A percentile compares a stretch with the other conserved stretches of the same genome.
phyloP scores from a whole-genome alignment of 2,797 vertebrate genomes.

The Decapterus maruadsi region DNA sequence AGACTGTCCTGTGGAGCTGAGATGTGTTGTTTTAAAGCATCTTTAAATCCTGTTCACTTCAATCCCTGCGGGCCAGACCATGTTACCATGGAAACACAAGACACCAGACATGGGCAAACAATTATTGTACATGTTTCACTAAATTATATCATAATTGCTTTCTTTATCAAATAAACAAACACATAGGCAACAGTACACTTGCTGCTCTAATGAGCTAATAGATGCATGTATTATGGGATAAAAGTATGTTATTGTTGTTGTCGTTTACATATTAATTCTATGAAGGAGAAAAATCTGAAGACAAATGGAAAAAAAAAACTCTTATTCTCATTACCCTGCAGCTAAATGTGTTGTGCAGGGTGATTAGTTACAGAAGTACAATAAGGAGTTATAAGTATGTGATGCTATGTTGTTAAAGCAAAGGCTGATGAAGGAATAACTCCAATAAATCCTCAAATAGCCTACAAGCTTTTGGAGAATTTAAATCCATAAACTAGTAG shows the following conservation, averaged over 20 bases:
- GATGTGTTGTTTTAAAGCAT: slow-evolving; percentile 28
- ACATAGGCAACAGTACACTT: background rate
- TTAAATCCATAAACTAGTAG: background rate
- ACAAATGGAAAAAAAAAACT: background rate
- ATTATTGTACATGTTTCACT: slow-evolving; percentile 18
- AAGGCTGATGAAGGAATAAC: background rate
- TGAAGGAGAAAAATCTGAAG: background rate
- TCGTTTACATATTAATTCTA: background rate
- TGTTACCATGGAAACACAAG: slow-evolving; percentile 69
- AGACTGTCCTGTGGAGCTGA: background rate
- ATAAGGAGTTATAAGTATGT: background rate
- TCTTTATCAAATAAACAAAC: slow-evolving; percentile 45
- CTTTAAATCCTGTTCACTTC: slow-evolving; percentile 19
- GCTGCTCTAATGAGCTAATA: background rate
- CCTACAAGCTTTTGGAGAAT: background rate
- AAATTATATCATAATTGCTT: slow-evolving; percentile 33
- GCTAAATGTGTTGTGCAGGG: background rate
- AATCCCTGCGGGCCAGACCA: slow-evolving; percentile 35
- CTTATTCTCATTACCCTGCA: background rate
- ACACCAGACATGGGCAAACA: background rate
- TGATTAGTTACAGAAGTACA: background rate
- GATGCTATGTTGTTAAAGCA: no score
- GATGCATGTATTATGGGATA: background rate
- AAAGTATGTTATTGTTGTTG: background rate
- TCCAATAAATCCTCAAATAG: background rate